Base-by-base conservation (phyloP, 2,113 vertebrate genomes). In the Callospermophilus lateralis region DNA sequence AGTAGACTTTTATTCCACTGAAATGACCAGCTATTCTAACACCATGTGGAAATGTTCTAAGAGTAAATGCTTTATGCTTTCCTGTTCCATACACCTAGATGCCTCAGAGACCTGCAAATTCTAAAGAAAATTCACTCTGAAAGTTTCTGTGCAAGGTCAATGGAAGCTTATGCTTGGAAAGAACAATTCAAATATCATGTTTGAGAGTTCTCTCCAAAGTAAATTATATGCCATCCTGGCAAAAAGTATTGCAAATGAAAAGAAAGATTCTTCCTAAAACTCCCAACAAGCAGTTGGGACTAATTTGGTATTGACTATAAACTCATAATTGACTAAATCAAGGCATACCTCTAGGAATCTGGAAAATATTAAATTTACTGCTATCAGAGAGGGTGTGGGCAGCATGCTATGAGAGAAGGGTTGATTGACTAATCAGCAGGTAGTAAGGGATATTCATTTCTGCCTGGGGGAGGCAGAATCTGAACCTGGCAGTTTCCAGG, bases 361-460 rank as follows among this genome's bases (percentile, higher is more conserved):
- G 37, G 45, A 89, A 96, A 95, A 90, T 68, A 48, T 73, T 93
- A 28, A 61, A 68, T 96, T 77, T 87, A 81, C 67, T 90, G 39
- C 2, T 84, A 53, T 8, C 55, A 73, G 16, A 84, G 76, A 6
- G 10, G 28, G 26, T 72, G 3, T 37, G 11, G 9, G 26, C 3
- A 78, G 15, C 5, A 68, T 37, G 2, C 17, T 88, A 32, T 61
- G 11, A 48, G 67, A 91, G 30, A 80, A 20, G 45, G 51, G 20
- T 1, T 30, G 17, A 12, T 3, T 22, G 37, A 17, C 5, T n/a
- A 65, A 5, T 32, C 51, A 70, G 11, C 28, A 24, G 30, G 58
- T 48, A 70, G 13, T 17, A 30, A 51, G 6, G 6, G 9, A 5
- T 78, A 34, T 42, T 74, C 10, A 58, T 19, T 45, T 22, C 65